A percentile compares a stretch with the other conserved stretches of the same genome.
phyloP scores from a whole-genome alignment of 2,113 vertebrate genomes.

The Bubo bubo region DNA sequence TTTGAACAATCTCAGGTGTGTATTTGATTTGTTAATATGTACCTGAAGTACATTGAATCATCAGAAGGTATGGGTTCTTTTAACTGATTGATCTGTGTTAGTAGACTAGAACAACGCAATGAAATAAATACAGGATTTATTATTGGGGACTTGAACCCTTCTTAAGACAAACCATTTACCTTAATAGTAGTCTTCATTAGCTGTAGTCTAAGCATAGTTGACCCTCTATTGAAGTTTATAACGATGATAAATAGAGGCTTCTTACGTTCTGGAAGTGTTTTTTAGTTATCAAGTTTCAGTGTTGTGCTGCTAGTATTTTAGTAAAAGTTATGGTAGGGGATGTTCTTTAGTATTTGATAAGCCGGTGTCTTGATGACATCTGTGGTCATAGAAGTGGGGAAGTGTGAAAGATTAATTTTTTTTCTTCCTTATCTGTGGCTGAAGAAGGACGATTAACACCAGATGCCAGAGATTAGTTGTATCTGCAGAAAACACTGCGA shows the following conservation, averaged over 20 bases:
- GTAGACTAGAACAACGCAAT: background rate
- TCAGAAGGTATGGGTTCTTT: background rate
- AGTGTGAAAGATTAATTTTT: background rate
- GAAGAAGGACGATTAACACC: background rate
- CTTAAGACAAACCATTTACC: background rate
- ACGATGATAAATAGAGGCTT: background rate
- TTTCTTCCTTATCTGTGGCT: background rate
- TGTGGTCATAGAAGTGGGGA: background rate
- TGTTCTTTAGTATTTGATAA: background rate
- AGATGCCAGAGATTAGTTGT: background rate
- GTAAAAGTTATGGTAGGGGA: accelerated
- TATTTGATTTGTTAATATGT: background rate
- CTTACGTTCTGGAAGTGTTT: background rate
- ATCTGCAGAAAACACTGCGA: background rate
- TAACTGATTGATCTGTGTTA: background rate
- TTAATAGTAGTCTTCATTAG: background rate
- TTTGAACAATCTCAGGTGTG: background rate
- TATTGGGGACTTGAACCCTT: background rate
- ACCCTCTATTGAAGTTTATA: background rate
- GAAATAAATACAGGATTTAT: background rate
- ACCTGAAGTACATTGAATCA: background rate
- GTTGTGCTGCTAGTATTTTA: background rate
- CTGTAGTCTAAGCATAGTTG: background rate
- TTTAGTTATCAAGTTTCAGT: background rate
- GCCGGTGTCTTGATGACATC: background rate